Evolutionary conservation across 2,888 invertebrate species (phyloP).

Genomic region (Erebia palarica): DNA sequence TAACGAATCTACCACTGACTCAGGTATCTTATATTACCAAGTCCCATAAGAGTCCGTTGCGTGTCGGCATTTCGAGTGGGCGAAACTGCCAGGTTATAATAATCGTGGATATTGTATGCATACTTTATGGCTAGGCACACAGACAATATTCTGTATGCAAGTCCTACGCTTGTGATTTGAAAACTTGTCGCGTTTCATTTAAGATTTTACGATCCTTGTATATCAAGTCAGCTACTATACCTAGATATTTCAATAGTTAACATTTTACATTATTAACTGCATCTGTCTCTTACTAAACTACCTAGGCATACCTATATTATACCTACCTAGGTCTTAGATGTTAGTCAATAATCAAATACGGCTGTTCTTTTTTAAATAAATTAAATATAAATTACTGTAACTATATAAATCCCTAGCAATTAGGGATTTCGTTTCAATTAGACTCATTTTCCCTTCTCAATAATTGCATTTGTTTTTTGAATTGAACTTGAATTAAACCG

Average conservation of each 20-base stretch:
- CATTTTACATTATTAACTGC: too few species aligned
- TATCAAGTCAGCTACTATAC: neutral
- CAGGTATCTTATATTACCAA: neutral
- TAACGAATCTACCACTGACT: too few species aligned
- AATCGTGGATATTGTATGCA: constrained; percentile 39
- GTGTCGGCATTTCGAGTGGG: constrained; percentile 39
- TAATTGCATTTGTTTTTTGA: too few species aligned
- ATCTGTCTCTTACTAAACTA: too few species aligned
- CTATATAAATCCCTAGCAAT: too few species aligned
- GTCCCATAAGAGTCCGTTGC: constrained; percentile 14
- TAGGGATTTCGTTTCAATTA: too few species aligned
- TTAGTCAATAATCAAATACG: too few species aligned
- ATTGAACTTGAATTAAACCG: too few species aligned
- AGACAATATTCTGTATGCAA: constrained; percentile 22
- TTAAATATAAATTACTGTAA: too few species aligned
- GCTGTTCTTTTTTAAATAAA: too few species aligned
- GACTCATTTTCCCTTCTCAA: too few species aligned
- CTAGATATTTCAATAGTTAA: neutral
- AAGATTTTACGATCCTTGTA: constrained; percentile 10
- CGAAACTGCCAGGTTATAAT: constrained; percentile 40
- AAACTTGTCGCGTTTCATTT: constrained; percentile 28
- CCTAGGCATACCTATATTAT: too few species aligned
- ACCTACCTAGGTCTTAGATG: neutral
- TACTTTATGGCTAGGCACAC: constrained; percentile 35
- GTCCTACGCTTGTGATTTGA: constrained; percentile 35